Base-by-base conservation (phyloP, 2,113 vertebrate genomes). In the Colius striatus region DNA sequence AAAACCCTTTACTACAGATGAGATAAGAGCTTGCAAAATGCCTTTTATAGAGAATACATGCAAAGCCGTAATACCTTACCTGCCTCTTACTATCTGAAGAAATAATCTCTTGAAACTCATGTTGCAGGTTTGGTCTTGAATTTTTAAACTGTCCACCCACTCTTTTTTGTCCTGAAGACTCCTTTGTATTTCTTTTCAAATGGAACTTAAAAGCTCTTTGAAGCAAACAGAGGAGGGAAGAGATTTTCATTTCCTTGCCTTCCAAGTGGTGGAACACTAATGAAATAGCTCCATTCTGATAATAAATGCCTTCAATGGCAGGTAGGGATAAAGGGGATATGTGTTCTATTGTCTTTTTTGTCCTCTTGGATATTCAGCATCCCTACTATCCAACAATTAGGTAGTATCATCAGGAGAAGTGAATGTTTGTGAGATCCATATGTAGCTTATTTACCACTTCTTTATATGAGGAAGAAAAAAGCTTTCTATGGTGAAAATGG, bases 21-120 rank as follows among this genome's bases (percentile, higher is more conserved):
- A 78, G 43, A 92, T 87, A 67, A 82, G 75, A 29, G 58, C 71
- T 96, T 87, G 80, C 85, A 92, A 87, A 93, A 95, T 66, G 84
- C 81, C 60, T 84, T 75, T 89, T 88, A 70, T 48, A 84, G 62
- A 50, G 80, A 84, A 53, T 84, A 57, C 0, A 0, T 68, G 48
- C 53, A 47, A 54, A 84, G 70, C 26, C 10, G 5, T 41, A 57
- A 11, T 45, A 38, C n/a, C 61, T 58, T 78, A 53, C 58, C 15
- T 3, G 3, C 32, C 76, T 84, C 53, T 82, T 71, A 26, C 55
- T 87, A 55, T 73, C 67, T 68, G 20, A 50, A 73, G 87, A 84
- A 90, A 48, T 87, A 36, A 36, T 63, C 20, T 76, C 84, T 77
- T 38, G 55, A 61, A 74, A 75, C 47, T 86, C 68, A 47, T 72